A percentile compares a stretch with the other conserved stretches of the same genome.
These are phyloP conservation scores for Anolis apletophallus DNA, from an alignment of 2,797 vertebrate genomes.

Conservation along the genomic window DNA sequence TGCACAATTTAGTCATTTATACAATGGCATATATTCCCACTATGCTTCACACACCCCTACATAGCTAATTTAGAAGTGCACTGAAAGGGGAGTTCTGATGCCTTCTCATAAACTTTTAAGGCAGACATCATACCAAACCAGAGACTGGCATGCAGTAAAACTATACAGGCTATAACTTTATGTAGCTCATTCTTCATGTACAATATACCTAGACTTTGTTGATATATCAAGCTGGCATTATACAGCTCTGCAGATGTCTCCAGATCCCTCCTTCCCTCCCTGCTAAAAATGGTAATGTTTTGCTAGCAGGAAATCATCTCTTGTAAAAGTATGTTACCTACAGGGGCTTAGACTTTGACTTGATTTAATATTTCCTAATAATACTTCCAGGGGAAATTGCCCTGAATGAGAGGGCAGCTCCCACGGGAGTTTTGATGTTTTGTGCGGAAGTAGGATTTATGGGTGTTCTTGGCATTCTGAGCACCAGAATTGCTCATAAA, in stretches of 20 bases:
- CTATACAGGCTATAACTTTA: background rate
- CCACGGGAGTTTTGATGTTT: constrained; percentile 51
- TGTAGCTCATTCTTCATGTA: constrained; percentile 38
- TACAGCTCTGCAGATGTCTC: background rate
- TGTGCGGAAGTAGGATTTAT: constrained; percentile 64
- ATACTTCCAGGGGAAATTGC: constrained; percentile 51
- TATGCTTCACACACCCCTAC: background rate
- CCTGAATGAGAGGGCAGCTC: constrained; percentile 23
- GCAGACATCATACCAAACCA: constrained; percentile 33
- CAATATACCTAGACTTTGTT: constrained; percentile 45
- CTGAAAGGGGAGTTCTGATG: constrained; percentile 3
- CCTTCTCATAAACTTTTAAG: constrained; percentile 42
- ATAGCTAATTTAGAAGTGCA: constrained; percentile 5
- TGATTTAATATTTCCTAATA: constrained; percentile 66
- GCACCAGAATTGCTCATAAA: constrained; percentile 77
- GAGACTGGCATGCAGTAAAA: constrained; percentile 18
- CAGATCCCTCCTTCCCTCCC: background rate
- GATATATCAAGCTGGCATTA: constrained; percentile 8
- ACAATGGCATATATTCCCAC: constrained; percentile 46
- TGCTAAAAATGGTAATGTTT: background rate
- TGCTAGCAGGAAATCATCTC: constrained; percentile 28
- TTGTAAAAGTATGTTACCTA: constrained; percentile 29
- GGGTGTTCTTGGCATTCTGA: constrained; percentile 54
- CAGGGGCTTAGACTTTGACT: constrained; percentile 41
- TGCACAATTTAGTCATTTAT: constrained; percentile 28